Evolutionary conservation across 1,140 invertebrate genomes (phyloP), one percentile per base, ranked within the genome.

Genomic region (Oryctes rhinoceros): DNA sequence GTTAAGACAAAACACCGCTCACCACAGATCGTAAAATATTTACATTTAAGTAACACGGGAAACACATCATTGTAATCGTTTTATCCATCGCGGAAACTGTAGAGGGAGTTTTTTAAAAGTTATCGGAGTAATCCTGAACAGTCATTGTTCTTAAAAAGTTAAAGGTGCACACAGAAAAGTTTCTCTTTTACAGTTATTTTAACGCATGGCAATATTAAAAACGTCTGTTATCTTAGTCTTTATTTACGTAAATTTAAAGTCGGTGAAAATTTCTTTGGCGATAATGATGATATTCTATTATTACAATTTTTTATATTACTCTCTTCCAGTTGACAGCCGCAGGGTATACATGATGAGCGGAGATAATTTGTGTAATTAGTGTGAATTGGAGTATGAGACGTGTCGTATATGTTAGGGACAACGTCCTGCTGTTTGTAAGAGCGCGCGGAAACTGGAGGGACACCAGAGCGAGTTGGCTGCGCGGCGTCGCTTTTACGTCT

Each of bases 391-490:
- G 75, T 76, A 37, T 47, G 37, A 76, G 75, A 47, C 75, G 47
- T 47, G 47, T 49, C 47, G 47, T 44, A 76, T 76, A 76, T 47
- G 75, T 44, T 30, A 47, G 47, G 47, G 79, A 47, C 47, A 79
- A 76, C 82, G 82, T 81, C 80, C 81, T 83, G 81, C 71, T 81
- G 78, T 81, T 81, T 78, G 79, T 81, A 83, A 80, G 82, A 80
- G 79, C 82, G 82, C 82, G 82, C 82, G 82, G 82, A 83, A 83
- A 83, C 82, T 83, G 82, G 80, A 81, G 82, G 78, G 79, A 80
- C 78, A 48, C 71, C 49, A 77, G 74, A 77, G 74, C 37, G 77
- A 80, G 82, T 71, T 80, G 76, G 82, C 82, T 83, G 82, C 82
- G 82, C 82, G 79, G 82, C 80, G 82, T 78, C 81, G 65, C 78